Conservation (phyloP, 2,113 vertebrate genomes). For the Chloroceryle aenea region DNA sequence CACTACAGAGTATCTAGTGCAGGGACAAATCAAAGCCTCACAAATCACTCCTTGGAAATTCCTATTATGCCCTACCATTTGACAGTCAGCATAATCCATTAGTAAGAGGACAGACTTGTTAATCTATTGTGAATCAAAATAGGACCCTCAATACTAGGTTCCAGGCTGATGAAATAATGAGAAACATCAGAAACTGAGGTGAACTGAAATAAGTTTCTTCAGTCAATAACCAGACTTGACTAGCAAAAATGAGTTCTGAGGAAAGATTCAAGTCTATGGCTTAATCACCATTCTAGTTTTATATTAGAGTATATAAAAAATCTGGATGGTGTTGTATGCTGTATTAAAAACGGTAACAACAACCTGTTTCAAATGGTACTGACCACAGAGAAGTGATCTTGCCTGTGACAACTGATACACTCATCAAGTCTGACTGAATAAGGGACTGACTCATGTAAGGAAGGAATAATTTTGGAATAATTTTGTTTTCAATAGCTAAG, state of each 20-base stretch:
- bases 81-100: background rate
- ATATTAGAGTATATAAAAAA: background rate
- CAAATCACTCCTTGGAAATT: background rate
- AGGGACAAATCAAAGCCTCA: background rate
- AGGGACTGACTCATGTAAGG: background rate
- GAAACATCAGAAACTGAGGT: background rate
- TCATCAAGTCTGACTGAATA: background rate
- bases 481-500: background rate
- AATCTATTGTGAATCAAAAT: background rate
- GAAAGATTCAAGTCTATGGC: background rate
- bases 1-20: background rate
- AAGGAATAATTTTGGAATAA: background rate
- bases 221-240: background rate
- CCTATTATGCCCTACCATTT: background rate
- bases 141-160: background rate
- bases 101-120: background rate
- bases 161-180: background rate
- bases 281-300: background rate
- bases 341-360: background rate
- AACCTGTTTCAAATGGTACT: background rate
- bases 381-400: background rate
- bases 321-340: background rate
- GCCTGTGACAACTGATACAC: background rate
- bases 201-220: slow-evolving; percentile 1
- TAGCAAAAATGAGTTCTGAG: background rate